phyloP scores from a whole-genome alignment of 2,888 invertebrate genomes.

The Helicoverpa assulta region DNA sequence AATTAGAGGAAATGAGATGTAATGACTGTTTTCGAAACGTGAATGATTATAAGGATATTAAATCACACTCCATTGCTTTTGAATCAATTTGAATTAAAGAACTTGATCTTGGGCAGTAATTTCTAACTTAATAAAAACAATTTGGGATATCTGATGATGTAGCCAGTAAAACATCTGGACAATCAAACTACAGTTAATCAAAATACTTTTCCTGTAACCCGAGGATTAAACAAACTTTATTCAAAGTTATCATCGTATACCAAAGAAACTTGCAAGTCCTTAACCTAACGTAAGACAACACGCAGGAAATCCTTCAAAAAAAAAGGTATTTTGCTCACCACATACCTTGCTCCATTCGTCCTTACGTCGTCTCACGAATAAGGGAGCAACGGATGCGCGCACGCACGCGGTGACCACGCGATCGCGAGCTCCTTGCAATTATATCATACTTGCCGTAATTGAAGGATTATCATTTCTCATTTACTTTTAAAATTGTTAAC shows the following conservation, averaged over 20 bases:
- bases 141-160: no score
- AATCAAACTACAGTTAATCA: no score
- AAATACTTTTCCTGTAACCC: no score
- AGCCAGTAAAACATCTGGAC: no score
- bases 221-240: no score
- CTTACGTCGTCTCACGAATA: slow-evolving; percentile 10
- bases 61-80: slow-evolving; percentile 25
- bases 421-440: slow-evolving; percentile 31
- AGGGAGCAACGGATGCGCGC: slow-evolving; percentile 28
- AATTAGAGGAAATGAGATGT: slow-evolving; percentile 62
- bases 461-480: not conserved
- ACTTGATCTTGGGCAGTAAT: not conserved
- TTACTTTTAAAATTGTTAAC: slow-evolving; percentile 10
- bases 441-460: slow-evolving; percentile 6
- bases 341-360: slow-evolving; percentile 11
- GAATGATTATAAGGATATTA: slow-evolving; percentile 6
- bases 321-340: not conserved
- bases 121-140: not conserved
- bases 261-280: not conserved
- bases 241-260: not conserved
- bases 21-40: slow-evolving; percentile 37
- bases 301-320: slow-evolving; percentile 19
- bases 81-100: slow-evolving; percentile 1
- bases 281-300: not conserved
- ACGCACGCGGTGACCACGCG: slow-evolving; percentile 48